phyloP scores from a whole-genome alignment of 2,113 vertebrate species.

The Ondatra zibethicus region DNA sequence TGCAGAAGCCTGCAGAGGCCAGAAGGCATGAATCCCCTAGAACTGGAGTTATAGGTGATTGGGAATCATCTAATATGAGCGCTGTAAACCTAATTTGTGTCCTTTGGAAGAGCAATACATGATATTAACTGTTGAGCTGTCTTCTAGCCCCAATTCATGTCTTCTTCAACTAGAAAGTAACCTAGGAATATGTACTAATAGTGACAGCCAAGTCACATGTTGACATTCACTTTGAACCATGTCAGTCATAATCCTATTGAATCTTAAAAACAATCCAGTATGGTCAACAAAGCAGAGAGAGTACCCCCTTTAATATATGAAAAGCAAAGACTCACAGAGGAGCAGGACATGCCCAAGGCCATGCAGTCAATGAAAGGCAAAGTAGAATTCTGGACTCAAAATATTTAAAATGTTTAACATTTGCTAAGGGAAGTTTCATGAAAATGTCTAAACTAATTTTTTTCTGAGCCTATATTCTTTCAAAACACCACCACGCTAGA shows the following conservation, averaged over 20 bases:
- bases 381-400: background rate
- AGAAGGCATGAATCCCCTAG: background rate
- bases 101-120: background rate
- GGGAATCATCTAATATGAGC: background rate
- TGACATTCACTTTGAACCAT: background rate
- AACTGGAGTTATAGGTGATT: background rate
- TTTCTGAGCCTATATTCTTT: background rate
- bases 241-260: background rate
- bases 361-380: background rate
- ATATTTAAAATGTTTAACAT: background rate
- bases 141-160: background rate
- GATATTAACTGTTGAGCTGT: background rate
- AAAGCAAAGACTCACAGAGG: background rate
- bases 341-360: background rate
- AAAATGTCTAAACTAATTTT: constrained; percentile 16
- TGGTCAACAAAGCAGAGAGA: background rate
- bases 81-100: background rate
- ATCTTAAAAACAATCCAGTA: background rate
- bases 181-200: background rate
- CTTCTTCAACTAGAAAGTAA: constrained; percentile 3
- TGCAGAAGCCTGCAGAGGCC: background rate
- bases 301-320: background rate
- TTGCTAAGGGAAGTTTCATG: constrained; percentile 17
- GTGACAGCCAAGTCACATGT: background rate
- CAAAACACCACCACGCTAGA: background rate